phyloP scores from a whole-genome alignment of 1,140 invertebrate species.

The Nasonia vitripennis region DNA sequence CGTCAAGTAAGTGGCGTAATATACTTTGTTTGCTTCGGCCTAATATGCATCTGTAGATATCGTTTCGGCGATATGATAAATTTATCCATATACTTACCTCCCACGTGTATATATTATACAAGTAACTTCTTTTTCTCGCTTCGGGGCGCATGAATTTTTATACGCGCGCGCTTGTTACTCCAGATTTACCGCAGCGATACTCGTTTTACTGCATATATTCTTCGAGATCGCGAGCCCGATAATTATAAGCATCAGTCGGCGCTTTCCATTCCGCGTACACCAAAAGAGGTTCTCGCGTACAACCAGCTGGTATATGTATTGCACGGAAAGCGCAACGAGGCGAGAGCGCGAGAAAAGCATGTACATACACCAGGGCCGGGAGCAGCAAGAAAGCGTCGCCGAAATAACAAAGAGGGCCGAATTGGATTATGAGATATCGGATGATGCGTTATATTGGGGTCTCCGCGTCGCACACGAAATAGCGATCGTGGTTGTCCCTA shows the following conservation, averaged over 20 bases:
- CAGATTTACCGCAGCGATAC: background rate
- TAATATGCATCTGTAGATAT: background rate
- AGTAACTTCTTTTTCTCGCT: background rate
- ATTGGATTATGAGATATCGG: slow-evolving; percentile 28
- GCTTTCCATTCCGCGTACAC: no score
- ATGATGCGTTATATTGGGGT: background rate
- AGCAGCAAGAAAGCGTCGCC: no score
- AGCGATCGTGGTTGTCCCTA: slow-evolving; percentile 19
- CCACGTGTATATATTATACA: no score
- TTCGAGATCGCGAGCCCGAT: no score
- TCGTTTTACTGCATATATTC: no score
- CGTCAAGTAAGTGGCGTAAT: background rate
- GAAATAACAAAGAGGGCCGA: background rate
- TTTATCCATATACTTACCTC: no score
- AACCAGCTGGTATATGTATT: no score
- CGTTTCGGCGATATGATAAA: background rate
- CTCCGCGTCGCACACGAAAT: background rate
- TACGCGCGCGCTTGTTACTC: background rate
- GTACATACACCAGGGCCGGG: no score
- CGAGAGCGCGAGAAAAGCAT: no score
- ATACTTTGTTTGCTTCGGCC: background rate
- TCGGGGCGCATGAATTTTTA: background rate
- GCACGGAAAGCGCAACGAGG: no score
- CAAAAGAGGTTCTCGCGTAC: no score
- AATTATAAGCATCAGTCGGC: no score